Evolutionary conservation across 2,888 invertebrate species (phyloP).

Genomic region (Augiades crinisus): DNA sequence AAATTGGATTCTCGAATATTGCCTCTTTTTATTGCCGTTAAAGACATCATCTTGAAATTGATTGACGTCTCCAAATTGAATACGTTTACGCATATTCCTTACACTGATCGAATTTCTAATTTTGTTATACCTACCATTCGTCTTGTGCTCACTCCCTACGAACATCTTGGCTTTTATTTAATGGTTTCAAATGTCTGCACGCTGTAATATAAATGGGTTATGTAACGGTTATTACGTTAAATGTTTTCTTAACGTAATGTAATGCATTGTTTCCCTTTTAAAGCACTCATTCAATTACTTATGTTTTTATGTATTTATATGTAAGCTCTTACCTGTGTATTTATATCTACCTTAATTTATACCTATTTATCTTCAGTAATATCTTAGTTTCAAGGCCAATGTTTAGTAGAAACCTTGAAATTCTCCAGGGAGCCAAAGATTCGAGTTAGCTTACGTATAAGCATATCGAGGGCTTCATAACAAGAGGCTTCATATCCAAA

Average conservation of each 20-base stretch:
- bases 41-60: slow-evolving; percentile 37
- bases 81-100: slow-evolving; percentile 26
- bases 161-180: slow-evolving; percentile 11
- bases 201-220: not conserved
- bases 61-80: slow-evolving; percentile 36
- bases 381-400: too few species aligned
- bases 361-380: too few species aligned
- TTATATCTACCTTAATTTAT: too few species aligned
- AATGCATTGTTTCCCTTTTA: not conserved
- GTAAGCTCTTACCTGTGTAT: too few species aligned
- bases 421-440: too few species aligned
- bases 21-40: slow-evolving; percentile 52
- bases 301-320: too few species aligned
- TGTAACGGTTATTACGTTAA: not conserved
- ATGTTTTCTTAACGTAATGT: not conserved
- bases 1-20: slow-evolving; percentile 60
- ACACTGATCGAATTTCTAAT: slow-evolving; percentile 20
- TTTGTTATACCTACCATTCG: slow-evolving; percentile 18
- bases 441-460: too few species aligned
- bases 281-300: too few species aligned
- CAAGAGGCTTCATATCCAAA: too few species aligned
- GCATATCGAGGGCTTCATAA: too few species aligned
- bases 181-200: slow-evolving; percentile 9
- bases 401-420: too few species aligned
- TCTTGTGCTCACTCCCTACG: not conserved